Evolutionary conservation across 2,113 vertebrate genomes (phyloP).

Genomic region (Dicerorhinus sumatrensis): DNA sequence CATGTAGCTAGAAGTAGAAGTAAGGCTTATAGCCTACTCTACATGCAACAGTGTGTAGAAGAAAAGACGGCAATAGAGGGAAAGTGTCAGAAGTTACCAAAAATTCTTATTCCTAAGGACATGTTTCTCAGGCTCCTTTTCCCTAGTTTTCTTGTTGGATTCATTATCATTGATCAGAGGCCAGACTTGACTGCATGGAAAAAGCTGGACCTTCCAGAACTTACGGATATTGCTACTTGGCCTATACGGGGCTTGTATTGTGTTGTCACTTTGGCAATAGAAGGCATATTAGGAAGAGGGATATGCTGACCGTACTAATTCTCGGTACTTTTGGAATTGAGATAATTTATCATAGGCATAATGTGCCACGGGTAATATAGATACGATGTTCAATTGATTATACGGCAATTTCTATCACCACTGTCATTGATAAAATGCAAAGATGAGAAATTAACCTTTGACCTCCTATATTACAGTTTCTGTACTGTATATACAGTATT

Average conservation of each 20-base stretch:
- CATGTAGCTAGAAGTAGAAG: not conserved
- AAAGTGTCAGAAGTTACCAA: not conserved
- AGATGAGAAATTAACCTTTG: not conserved
- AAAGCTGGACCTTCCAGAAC: not conserved
- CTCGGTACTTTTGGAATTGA: not conserved
- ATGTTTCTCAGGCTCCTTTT: not conserved
- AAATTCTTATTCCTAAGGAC: not conserved
- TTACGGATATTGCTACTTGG: not conserved
- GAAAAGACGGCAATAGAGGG: not conserved
- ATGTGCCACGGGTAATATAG: not conserved
- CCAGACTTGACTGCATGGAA: not conserved
- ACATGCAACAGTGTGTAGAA: not conserved
- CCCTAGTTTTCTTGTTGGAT: not conserved
- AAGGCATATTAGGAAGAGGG: not conserved
- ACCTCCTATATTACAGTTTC: not conserved
- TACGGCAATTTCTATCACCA: not conserved
- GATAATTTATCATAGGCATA: not conserved
- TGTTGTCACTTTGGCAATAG: not conserved
- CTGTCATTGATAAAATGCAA: not conserved
- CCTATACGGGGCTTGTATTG: not conserved
- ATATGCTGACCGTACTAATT: not conserved
- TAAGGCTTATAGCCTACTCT: not conserved
- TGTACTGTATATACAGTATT: not conserved
- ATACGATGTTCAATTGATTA: not conserved
- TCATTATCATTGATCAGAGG: not conserved